These are phyloP conservation scores for Emmelina monodactyla DNA, from an alignment of 2,888 invertebrate genomes.

Conservation along the genomic window DNA sequence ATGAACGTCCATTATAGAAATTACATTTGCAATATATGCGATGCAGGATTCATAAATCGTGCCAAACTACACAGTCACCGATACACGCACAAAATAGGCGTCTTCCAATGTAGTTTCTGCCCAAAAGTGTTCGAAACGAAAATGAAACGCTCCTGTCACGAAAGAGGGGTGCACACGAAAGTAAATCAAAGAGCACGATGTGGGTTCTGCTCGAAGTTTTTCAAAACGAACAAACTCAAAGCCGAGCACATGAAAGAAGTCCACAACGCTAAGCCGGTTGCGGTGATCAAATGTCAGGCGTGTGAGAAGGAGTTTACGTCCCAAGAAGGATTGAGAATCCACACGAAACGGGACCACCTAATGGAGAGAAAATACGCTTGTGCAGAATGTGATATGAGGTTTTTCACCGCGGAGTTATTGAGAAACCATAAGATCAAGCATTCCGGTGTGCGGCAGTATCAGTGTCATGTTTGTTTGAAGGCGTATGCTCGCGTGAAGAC, in stretches of 20 bases:
- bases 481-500: constrained; percentile 33
- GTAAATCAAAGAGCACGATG: constrained; percentile 17
- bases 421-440: constrained; percentile 36
- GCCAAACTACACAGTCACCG: constrained; percentile 7
- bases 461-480: constrained; percentile 31
- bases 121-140: constrained; percentile 19
- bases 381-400: constrained; percentile 27
- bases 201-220: constrained; percentile 19
- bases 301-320: constrained; percentile 30
- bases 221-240: constrained; percentile 17
- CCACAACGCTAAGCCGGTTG: constrained; percentile 17
- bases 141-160: constrained; percentile 18
- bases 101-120: constrained; percentile 19
- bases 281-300: constrained; percentile 27
- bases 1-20: constrained; percentile 33
- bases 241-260: constrained; percentile 16
- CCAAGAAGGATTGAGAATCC: constrained; percentile 26
- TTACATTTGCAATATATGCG: constrained; percentile 27
- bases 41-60: constrained; percentile 20
- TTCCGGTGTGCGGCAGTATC: constrained; percentile 28
- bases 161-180: constrained; percentile 23
- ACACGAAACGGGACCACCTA: constrained; percentile 33
- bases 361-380: constrained; percentile 31
- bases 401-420: constrained; percentile 27
- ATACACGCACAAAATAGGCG: constrained; percentile 19